Evolutionary conservation across 2,888 invertebrate species (phyloP), one percentile per base, ranked within the genome.

Genomic region (Amblyjoppa fuscipennis): DNA sequence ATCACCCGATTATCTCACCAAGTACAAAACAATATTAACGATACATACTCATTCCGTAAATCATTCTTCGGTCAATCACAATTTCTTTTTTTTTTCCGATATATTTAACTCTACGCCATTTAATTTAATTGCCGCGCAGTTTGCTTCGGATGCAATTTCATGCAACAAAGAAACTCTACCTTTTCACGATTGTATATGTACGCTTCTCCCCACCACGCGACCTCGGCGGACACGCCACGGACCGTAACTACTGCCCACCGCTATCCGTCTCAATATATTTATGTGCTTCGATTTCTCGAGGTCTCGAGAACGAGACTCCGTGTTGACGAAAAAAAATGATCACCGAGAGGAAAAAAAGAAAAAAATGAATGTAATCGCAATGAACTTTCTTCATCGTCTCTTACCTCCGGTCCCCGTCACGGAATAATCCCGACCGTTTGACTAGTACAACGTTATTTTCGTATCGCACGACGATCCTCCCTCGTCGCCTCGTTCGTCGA

Each of bases 381-480:
- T 3, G 9, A 56, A 13, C 31, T 31, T 61, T 61, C 31, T 16
- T 61, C 5, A 11, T 16, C 31, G 61, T 25, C 28, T 5, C 31
- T 61, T 31, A 61, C 31, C 16, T 71, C 71, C 56, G 53, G 20
- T 20, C 31, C 70, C 11, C 45, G 4, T 41, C 34, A 2, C n/a
- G 66, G 20, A 53, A 45, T 34, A 11, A 11, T 51, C 56, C 45
- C 31, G 45, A 66, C 34, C 28, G 13, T 38, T 41, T 74, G 83
- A 83, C 83, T 69, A 83, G 78, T 31, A 51, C 38, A 69, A 64
- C 20, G 28, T 38, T 20, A 16, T 28, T 28, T 13, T 28, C 53
- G 25, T 53, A 56, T 56, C 56, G 25, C 53, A 3, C 2, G 56
- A 25, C 11, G 56, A 25, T 41, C 49, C 49, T 16, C 13, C 20